Base-by-base conservation (phyloP, 2,113 vertebrate genomes). In the Rafetus swinhoei region DNA sequence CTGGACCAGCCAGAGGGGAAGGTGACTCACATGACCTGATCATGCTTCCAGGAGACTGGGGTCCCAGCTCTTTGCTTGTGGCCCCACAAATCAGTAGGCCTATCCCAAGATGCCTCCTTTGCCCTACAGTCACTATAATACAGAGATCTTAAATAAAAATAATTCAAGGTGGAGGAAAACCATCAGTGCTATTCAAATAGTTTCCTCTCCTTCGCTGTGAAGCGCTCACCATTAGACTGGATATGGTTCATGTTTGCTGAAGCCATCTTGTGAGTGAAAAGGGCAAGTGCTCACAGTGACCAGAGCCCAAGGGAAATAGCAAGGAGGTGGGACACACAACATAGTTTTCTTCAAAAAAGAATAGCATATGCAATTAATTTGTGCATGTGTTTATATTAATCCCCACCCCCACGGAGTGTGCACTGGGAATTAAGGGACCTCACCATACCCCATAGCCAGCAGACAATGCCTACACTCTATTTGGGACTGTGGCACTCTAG, bases 401-500 rank as follows among this genome's bases (percentile, higher is more conserved):
- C 13, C 27, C 32, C 27, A 25, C 25, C 6, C 3, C 9, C 84
- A 45, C 82, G 52, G 3, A 18, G 10, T 45, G 11, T 72, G 62
- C 79, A 18, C 24, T 69, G 72, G 45, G 29, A 86, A 18, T 53
- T 2, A 2, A 22, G 27, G 54, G 12, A 9, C 3, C 5, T 77
- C 83, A 32, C 22, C 82, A 39, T 72, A 32, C 29, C 12, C 76
- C 35, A 32, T 65, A 80, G 27, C 55, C n/a, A 74, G 9, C 18
- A 88, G 39, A 25, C 14, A 93, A 84, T 76, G 4, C 19, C 69
- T 5, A 10, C 4, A 0, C 59, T 9, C 0, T 83, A 83, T 90
- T 0, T 0, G 8, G 19, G 1, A 0, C n/a, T 4, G 6, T 53
- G 9, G 35, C n/a, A 0, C 0, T 74, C 50, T 85, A 9, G 29